Base-by-base conservation (phyloP, 1,140 invertebrate species). In the Nephila pilipes region DNA sequence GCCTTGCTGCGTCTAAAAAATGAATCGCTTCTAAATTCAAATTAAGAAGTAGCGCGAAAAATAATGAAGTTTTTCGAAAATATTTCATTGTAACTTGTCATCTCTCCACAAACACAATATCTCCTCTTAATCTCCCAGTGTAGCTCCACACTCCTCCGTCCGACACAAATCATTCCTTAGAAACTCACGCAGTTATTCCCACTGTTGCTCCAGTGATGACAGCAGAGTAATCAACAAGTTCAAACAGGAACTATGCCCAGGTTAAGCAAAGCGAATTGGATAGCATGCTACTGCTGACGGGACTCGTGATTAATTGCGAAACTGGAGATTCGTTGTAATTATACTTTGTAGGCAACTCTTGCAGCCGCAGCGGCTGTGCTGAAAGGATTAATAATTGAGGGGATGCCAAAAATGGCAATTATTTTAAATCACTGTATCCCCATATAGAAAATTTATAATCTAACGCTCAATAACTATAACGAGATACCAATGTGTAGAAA, bases 171-270 rank as follows among this genome's bases (percentile, higher is more conserved):
- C 55, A 87, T 36, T 87, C 38, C 20, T 60, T 12, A 22, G 29
- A 32, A 29, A 14, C 55, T 8, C 80, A 10, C 80, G n/a, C 36
- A 29, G 36, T 54, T 54, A 81, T 87, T 87, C 85, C 85, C 85
- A 60, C 20, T 36, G 20, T 87, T 58, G 58, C 32, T 20, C 6
- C 25, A n/a, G 22, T 36, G 58, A 87, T 87, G 85, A 87, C 85
- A 87, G 32, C 6, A 60, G 58, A 60, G 85, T 87, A 87, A 87
- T 87, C 85, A 87, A 87, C 85, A 87, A 87, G 85, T 87, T 83
- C 81, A 83, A 83, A 83, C 57, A 60, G 32, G 85, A 54, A 60
- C 36, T 20, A n/a, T 54, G 80, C 80, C 14, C 14, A 29, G 81
- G 81, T 83, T 83, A 83, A 55, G 81, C 80, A 55, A 81, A 81